Evolutionary conservation across 1,140 invertebrate genomes (phyloP).

Genomic region (Brevipalpus yothersi): DNA sequence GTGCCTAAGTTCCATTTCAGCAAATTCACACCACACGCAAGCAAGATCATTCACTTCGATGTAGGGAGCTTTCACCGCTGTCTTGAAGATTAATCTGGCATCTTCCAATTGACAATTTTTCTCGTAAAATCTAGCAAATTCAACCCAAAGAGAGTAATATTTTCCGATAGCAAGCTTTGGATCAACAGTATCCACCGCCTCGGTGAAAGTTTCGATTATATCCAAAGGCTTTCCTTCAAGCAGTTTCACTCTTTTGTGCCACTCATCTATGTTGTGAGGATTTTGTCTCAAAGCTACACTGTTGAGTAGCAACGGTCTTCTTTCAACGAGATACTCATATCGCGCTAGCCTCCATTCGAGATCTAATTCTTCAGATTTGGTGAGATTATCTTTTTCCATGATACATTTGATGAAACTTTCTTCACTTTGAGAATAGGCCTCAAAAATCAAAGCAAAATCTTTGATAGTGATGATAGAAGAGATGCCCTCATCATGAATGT

Average conservation of each 20-base stretch:
- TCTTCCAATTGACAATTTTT: conserved; percentile 66
- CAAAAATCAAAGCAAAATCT: conserved; percentile 92
- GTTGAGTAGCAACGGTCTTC: conserved; percentile 72
- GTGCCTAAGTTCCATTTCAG: conserved; percentile 91
- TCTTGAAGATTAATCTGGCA: conserved; percentile 83
- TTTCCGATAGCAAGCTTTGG: conserved; percentile 87
- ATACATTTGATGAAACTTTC: conserved; percentile 70
- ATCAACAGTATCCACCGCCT: conserved; percentile 93
- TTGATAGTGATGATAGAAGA: conserved; percentile 79
- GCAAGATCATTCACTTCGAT: conserved; percentile 92
- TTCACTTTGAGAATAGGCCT: conserved; percentile 97
- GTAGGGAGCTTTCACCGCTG: conserved; percentile 69
- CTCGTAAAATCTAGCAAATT: conserved; percentile 97
- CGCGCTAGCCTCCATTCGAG: conserved; percentile 63
- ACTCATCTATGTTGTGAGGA: conserved; percentile 96
- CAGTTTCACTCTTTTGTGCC: conserved; percentile 85
- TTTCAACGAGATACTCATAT: conserved; percentile 85
- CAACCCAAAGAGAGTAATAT: conserved; percentile 77
- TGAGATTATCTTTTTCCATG: conserved; percentile 49
- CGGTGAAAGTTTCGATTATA: conserved; percentile 87
- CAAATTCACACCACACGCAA: conserved; percentile 95
- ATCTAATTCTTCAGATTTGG: conserved; percentile 78
- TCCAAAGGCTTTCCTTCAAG: conserved; percentile 80
- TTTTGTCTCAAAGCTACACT: conserved; percentile 83
- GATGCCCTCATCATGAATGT: conserved; percentile 97